Evolutionary conservation across 2,888 invertebrate genomes (phyloP).

Genomic region (Homarus gammarus): DNA sequence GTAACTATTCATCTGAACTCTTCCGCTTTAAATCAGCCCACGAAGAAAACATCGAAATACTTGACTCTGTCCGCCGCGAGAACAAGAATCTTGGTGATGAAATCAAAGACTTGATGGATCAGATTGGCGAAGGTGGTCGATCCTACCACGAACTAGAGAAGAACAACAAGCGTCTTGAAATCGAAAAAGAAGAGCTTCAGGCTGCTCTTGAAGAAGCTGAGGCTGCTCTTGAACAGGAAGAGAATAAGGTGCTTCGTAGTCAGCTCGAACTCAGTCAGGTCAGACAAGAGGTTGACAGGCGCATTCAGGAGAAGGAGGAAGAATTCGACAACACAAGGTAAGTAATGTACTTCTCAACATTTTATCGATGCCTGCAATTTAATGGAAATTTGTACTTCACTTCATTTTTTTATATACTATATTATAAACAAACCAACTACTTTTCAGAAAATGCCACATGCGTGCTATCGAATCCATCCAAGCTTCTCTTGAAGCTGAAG

Average conservation of each 20-base stretch:
- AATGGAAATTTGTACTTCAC: no score
- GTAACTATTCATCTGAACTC: constrained; percentile 99
- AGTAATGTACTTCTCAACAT: constrained; percentile 22
- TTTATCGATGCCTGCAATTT: background rate
- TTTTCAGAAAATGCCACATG: constrained; percentile 58
- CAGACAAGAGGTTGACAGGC: constrained; percentile 99
- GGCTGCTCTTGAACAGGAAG: constrained; percentile 99
- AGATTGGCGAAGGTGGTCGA: constrained; percentile 99
- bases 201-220: constrained; percentile 99
- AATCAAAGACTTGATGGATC: constrained; percentile 99
- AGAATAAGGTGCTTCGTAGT: constrained; percentile 90
- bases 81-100: constrained; percentile 99
- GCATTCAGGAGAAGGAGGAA: constrained; percentile 99
- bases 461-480: constrained; percentile 80
- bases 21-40: constrained; percentile 98
- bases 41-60: constrained; percentile 97
- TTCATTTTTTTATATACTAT: background rate
- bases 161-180: constrained; percentile 98
- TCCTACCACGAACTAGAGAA: constrained; percentile 99
- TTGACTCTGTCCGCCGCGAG: constrained; percentile 98
- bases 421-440: background rate
- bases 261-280: constrained; percentile 99
- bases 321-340: constrained; percentile 98
- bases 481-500: constrained; percentile 82
- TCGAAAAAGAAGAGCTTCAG: constrained; percentile 99